Conservation (phyloP, 2,888 invertebrate species). For the Masnerella sp. region DNA sequence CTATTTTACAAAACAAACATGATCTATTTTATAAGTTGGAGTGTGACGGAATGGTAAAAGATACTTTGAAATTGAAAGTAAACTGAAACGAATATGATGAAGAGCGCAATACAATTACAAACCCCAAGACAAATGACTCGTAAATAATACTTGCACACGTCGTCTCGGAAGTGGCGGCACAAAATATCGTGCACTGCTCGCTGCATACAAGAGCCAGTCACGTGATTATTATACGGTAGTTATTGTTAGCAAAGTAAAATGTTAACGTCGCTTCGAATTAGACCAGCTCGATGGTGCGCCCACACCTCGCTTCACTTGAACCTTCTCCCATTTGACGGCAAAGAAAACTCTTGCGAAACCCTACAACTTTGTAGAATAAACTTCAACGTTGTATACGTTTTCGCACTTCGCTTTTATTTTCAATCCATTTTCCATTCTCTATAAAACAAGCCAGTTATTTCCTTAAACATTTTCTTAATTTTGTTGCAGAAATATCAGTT, state of each 20-base stretch:
- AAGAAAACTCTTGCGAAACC: constrained; percentile 29
- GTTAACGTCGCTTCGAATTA: constrained; percentile 68
- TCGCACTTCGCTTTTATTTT: too few species aligned
- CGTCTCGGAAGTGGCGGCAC: constrained; percentile 48
- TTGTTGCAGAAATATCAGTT: too few species aligned
- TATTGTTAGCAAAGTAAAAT: constrained; percentile 64
- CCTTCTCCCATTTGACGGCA: constrained; percentile 22
- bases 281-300: constrained; percentile 61
- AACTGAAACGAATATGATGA: constrained; percentile 14
- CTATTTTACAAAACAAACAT: too few species aligned
- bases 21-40: too few species aligned
- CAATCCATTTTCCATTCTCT: too few species aligned
- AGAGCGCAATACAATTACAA: constrained; percentile 13
- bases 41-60: background rate
- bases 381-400: too few species aligned
- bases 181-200: constrained; percentile 46
- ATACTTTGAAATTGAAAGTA: constrained; percentile 8
- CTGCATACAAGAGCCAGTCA: constrained; percentile 42
- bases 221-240: constrained; percentile 62
- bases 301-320: constrained; percentile 54
- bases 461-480: too few species aligned
- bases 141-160: constrained; percentile 47
- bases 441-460: too few species aligned
- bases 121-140: constrained; percentile 40
- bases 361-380: constrained; percentile 6